Conservation (phyloP, 1,140 invertebrate genomes). For the Orussus abietinus region DNA sequence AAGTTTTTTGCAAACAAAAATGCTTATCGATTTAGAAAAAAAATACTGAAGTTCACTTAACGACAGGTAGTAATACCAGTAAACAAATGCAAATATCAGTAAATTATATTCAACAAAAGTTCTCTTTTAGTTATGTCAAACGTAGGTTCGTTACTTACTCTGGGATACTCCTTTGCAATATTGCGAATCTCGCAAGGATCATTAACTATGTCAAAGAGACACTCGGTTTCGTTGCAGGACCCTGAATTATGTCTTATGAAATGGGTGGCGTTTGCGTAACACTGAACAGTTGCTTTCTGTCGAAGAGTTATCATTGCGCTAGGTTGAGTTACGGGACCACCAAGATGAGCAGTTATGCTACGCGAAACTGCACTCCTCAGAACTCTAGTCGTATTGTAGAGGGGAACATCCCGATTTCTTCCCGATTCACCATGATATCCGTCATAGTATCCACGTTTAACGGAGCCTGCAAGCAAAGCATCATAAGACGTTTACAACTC, state of each 20-base stretch:
- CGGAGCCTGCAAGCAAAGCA: conserved; percentile 21
- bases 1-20: no score
- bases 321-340: conserved; percentile 44
- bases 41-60: no score
- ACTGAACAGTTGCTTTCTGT: conserved; percentile 42
- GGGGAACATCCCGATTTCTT: conserved; percentile 24
- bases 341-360: conserved; percentile 40
- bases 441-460: conserved; percentile 39
- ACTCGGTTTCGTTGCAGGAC: conserved; percentile 53
- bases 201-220: conserved; percentile 61
- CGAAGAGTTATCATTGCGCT: conserved; percentile 41
- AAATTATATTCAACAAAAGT: neutral
- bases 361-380: conserved; percentile 37
- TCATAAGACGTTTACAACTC: neutral
- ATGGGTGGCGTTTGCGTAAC: conserved; percentile 24
- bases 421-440: conserved; percentile 37
- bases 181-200: conserved; percentile 69
- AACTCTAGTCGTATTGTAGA: conserved; percentile 35
- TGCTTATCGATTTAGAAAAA: no score
- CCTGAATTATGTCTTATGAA: conserved; percentile 25
- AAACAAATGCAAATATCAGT: no score
- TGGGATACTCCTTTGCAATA: conserved; percentile 48
- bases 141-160: no score
- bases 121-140: no score
- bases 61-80: no score